Percentiles rank a stretch among this genome's conserved stretches.
These are phyloP conservation scores for Euglossa dilemma DNA, from an alignment of 1,140 invertebrate genomes.

Conservation along the genomic window DNA sequence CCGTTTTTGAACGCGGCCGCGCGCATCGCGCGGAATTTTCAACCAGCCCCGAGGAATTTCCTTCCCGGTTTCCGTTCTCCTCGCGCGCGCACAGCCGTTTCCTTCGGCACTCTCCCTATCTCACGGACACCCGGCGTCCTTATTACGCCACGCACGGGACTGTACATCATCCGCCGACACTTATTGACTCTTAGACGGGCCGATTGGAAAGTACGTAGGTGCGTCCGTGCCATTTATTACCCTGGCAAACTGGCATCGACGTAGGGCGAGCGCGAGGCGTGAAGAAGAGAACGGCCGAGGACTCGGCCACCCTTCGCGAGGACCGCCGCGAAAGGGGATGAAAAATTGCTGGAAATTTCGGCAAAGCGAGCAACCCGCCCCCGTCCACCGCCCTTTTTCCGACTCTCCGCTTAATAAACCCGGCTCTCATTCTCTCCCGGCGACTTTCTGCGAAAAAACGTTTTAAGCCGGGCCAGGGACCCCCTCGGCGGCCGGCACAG, in stretches of 20 bases:
- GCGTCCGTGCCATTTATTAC: slow-evolving; percentile 75
- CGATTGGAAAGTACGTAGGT: slow-evolving; percentile 78
- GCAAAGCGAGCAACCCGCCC: slow-evolving; percentile 31
- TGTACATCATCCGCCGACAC: slow-evolving; percentile 79
- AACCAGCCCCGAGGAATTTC: not conserved
- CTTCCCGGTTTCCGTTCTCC: no score
- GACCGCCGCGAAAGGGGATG: slow-evolving; percentile 60
- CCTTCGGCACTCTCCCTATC: no score
- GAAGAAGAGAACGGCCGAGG: slow-evolving; percentile 11
- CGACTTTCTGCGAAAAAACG: slow-evolving; percentile 55
- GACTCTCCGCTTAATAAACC: slow-evolving; percentile 63
- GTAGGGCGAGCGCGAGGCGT: slow-evolving; percentile 27
- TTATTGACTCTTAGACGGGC: slow-evolving; percentile 77
- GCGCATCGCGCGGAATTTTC: not conserved
- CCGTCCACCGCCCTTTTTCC: slow-evolving; percentile 4
- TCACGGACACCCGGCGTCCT: slow-evolving; percentile 51
- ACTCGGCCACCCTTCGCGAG: slow-evolving; percentile 50
- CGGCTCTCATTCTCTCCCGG: slow-evolving; percentile 44
- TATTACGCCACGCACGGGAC: slow-evolving; percentile 68
- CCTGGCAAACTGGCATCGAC: slow-evolving; percentile 42
- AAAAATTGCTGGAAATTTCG: slow-evolving; percentile 73
- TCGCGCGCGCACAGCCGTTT: slow-evolving; percentile 1
- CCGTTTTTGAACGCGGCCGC: not conserved
- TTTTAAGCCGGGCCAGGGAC: slow-evolving; percentile 32
- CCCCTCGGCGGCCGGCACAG: slow-evolving; percentile 5